Evolutionary conservation across 2,888 invertebrate species (phyloP).

Genomic region (Ecdyonurus torrentis): DNA sequence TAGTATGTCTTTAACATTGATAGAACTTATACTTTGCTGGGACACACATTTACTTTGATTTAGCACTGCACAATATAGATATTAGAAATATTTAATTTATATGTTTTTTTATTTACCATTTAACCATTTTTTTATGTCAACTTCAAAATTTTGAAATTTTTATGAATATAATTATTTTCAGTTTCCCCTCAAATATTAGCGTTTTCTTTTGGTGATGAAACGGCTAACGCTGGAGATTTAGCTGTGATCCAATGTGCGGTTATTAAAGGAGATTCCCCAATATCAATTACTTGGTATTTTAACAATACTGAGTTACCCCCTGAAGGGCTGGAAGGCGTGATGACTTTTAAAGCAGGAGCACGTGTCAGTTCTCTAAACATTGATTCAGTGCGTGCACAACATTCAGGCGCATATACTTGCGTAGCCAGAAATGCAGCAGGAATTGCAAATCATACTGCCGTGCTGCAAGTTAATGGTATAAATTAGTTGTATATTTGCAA

Average conservation of each 20-base stretch:
- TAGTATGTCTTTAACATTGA: no score
- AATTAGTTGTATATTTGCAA: background rate
- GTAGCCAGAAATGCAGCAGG: conserved; percentile 23
- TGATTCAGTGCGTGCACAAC: conserved; percentile 15
- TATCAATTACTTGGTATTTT: conserved; percentile 58
- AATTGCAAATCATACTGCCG: conserved; percentile 20
- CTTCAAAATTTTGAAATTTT: conserved; percentile 10
- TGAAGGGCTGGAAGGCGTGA: conserved; percentile 10
- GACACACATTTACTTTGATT: no score
- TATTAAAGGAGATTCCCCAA: conserved; percentile 49
- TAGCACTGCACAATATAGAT: no score
- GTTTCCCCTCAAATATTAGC: conserved; percentile 52
- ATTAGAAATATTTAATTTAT: background rate
- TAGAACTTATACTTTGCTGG: no score
- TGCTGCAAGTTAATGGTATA: conserved; percentile 10
- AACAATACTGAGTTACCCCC: conserved; percentile 32
- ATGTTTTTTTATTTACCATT: background rate
- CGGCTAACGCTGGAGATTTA: conserved; percentile 45
- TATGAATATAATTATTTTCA: no score
- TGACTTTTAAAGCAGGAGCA: conserved; percentile 16
- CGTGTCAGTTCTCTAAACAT: conserved; percentile 22
- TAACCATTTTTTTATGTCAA: background rate
- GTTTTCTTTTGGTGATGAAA: conserved; percentile 39
- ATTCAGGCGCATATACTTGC: conserved; percentile 26
- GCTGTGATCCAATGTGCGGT: conserved; percentile 44